Evolutionary conservation across 2,888 invertebrate genomes (phyloP), one percentile per base, ranked within the genome.

Genomic region (Cheilosia pagana): DNA sequence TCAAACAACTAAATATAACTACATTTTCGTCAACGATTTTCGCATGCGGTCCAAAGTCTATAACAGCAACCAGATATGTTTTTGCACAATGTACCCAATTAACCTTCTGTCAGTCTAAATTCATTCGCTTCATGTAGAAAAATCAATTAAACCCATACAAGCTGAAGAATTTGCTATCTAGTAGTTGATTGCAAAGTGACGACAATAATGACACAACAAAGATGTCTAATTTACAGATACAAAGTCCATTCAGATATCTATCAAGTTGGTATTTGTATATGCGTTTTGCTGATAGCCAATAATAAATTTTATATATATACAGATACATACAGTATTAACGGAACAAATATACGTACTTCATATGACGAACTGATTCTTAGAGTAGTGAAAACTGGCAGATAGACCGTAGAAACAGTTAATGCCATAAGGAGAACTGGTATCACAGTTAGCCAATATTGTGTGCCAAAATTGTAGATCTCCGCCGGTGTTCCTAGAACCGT

Each of bases 401-500:
- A 97, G 21, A 96, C 93, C 31, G 93, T 93, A 5, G 95, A 94
- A 8, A 96, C 95, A 43, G 94, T 92, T 19, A 94, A 75, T 52
- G 95, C 95, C 90, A 95, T 95, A 8, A 95, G 91, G 60, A 94
- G 92, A 81, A 96, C 95, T 1, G 95, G 94, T 35, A 96, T 90
- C 41, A 95, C 92, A 79, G 96, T 95, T 87, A 96, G 92, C 94
- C 95, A 95, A 91, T 97, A 97, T 89, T 96, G 96, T 0, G 96
- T 95, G 31, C 97, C 97, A 89, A 95, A 97, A 91, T 95, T 95
- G 92, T 97, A 97, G 90, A 97, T 95, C 92, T 97, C 97, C 0
- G 96, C 95, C 7, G 97, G 96, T 4, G 96, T 96, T 35, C 97
- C 97, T 87, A 97, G 93, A 87, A 97, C 95, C 65, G 97, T 97